Evolutionary conservation across 2,113 vertebrate genomes (phyloP).

Genomic region (Fulica atra): DNA sequence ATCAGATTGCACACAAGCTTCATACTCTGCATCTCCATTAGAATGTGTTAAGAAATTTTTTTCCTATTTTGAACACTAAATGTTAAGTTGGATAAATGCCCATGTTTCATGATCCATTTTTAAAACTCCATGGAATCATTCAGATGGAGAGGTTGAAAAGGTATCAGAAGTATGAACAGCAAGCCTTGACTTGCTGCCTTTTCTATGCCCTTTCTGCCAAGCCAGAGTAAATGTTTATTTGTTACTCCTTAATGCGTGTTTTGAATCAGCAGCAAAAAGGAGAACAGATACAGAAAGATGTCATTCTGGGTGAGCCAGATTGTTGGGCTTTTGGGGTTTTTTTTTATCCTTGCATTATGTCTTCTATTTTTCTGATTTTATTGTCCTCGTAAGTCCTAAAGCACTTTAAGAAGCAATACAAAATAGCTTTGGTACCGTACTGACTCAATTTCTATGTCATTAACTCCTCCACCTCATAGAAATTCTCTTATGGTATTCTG

Average conservation of each 20-base stretch:
- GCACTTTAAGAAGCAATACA: neutral
- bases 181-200: neutral
- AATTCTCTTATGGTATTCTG: neutral
- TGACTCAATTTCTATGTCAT: neutral
- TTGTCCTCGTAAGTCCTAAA: neutral
- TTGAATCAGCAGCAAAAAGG: neutral
- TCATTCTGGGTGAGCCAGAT: neutral
- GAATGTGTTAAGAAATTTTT: neutral
- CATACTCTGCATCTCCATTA: neutral
- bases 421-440: neutral
- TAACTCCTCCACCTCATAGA: neutral
- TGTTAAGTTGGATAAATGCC: neutral
- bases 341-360: neutral
- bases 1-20: neutral
- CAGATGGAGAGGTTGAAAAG: neutral
- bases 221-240: neutral
- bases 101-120: too few relatives aligned
- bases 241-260: neutral
- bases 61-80: neutral
- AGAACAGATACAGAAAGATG: neutral
- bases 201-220: neutral
- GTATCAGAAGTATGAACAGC: neutral
- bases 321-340: too few relatives aligned
- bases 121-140: neutral
- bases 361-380: neutral